A percentile compares a stretch with the other conserved stretches of the same genome.
These are phyloP conservation scores for Caenorhabditis brenneri DNA, from an alignment of 1,140 invertebrate genomes.

Conservation along the genomic window DNA sequence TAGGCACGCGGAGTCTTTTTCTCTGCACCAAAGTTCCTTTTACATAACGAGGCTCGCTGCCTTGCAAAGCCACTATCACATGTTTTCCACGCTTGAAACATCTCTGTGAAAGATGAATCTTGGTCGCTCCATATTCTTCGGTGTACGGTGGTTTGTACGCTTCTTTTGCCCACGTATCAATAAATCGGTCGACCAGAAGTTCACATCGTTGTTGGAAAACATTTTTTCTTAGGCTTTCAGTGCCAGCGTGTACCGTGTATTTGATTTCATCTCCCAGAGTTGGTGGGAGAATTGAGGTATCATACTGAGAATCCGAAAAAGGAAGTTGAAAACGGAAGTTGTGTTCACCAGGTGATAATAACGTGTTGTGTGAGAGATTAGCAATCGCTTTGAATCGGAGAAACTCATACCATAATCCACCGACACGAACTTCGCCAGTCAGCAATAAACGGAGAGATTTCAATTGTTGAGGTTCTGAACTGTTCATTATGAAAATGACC, in stretches of 20 bases:
- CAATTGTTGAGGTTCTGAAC: slow-evolving; percentile 33
- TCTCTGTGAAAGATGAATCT: slow-evolving; percentile 47
- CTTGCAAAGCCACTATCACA: slow-evolving; percentile 44
- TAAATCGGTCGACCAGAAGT: slow-evolving; percentile 49
- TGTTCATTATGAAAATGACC: slow-evolving; percentile 35
- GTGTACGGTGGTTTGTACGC: slow-evolving; percentile 48
- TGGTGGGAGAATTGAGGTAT: slow-evolving; percentile 49
- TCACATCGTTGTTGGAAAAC: slow-evolving; percentile 36
- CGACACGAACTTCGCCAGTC: slow-evolving; percentile 45
- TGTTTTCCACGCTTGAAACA: slow-evolving; percentile 55
- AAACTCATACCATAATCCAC: slow-evolving; percentile 55
- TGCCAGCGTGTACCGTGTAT: slow-evolving; percentile 33
- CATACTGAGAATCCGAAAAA: slow-evolving; percentile 50
- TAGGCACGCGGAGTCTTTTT: slow-evolving; percentile 46
- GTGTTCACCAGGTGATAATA: slow-evolving; percentile 46
- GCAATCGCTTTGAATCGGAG: slow-evolving; percentile 52
- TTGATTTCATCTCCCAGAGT: slow-evolving; percentile 52
- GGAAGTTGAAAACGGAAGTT: slow-evolving; percentile 40
- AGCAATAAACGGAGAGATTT: slow-evolving; percentile 40
- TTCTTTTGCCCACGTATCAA: slow-evolving; percentile 52
- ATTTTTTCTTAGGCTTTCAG: slow-evolving; percentile 46
- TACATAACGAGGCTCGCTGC: slow-evolving; percentile 27
- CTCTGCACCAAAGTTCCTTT: slow-evolving; percentile 48
- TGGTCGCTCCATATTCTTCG: slow-evolving; percentile 49
- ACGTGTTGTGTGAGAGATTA: slow-evolving; percentile 1